Percentiles rank a stretch among this genome's conserved stretches.
These are phyloP conservation scores for Pampus argenteus DNA, from an alignment of 2,797 vertebrate genomes.

Conservation along the genomic window DNA sequence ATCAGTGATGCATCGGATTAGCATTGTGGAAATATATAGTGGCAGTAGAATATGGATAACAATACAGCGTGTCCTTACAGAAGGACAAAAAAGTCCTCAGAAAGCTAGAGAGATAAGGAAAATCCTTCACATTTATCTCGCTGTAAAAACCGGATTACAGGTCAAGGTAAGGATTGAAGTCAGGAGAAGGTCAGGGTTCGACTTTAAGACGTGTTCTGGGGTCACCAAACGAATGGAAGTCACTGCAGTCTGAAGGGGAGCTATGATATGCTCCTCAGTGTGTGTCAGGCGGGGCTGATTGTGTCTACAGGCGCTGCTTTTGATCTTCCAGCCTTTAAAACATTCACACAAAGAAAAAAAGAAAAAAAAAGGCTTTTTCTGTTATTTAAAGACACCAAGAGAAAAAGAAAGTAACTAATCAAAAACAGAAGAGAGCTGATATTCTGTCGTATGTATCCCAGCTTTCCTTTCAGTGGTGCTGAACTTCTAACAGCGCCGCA, in stretches of 20 bases:
- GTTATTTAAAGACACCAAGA: too few species aligned
- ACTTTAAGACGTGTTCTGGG: not conserved
- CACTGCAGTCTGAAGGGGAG: not conserved
- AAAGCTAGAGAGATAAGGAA: constrained; percentile 10
- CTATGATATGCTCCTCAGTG: not conserved
- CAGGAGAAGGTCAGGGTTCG: not conserved
- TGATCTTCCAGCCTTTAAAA: constrained; percentile 45
- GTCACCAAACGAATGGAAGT: not conserved
- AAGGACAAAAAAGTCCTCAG: not conserved
- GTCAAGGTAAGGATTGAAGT: not conserved
- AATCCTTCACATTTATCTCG: not conserved
- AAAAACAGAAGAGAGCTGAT: not conserved
- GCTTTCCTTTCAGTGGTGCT: constrained; percentile 34
- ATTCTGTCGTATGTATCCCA: not conserved
- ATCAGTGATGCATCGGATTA: not conserved
- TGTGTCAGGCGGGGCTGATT: constrained; percentile 51
- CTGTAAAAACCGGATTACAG: constrained; percentile 6
- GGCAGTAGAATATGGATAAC: too few species aligned
- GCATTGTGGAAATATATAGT: not conserved
- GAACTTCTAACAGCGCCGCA: constrained; percentile 42
- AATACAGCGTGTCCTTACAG: not conserved
- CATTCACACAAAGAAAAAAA: constrained; percentile 15
- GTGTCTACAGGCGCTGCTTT: constrained; percentile 56
- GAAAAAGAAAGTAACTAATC: not conserved
- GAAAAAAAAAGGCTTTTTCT: too few species aligned